Evolutionary conservation across 2,113 vertebrate species (phyloP).

Genomic region (Ophiodon elongatus): DNA sequence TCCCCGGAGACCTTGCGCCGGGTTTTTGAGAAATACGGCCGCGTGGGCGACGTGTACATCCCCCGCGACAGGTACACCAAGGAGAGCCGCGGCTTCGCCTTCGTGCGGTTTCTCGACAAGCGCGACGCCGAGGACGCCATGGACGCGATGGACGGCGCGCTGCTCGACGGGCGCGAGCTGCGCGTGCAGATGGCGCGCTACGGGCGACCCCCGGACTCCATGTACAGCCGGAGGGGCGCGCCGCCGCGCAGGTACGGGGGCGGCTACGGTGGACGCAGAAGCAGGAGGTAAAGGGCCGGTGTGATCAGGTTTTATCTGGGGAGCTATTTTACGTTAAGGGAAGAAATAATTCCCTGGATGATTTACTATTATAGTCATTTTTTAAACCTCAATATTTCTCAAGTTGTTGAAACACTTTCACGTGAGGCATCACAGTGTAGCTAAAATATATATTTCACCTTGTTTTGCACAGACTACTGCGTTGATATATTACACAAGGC

Average conservation of each 20-base stretch:
- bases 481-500: background rate
- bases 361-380: no score
- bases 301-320: background rate
- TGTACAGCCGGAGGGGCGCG: constrained; percentile 90
- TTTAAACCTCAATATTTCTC: no score
- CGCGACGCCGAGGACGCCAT: constrained; percentile 97
- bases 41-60: constrained; percentile 97
- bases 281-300: constrained; percentile 82
- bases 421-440: background rate
- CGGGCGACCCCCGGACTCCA: constrained; percentile 93
- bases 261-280: constrained; percentile 64
- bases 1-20: constrained; percentile 95
- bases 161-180: constrained; percentile 94
- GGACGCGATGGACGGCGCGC: constrained; percentile 97
- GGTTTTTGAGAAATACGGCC: constrained; percentile 97
- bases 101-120: constrained; percentile 96
- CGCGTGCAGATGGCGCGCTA: constrained; percentile 98
- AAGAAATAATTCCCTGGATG: no score
- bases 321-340: background rate
- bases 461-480: background rate
- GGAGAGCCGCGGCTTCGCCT: constrained; percentile 96
- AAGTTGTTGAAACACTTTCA: background rate
- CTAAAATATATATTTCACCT: background rate
- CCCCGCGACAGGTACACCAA: constrained; percentile 95
- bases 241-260: constrained; percentile 89